A percentile compares a stretch with the other conserved stretches of the same genome.
Conservation (phyloP, 2,113 vertebrate genomes). For the Hucho hucho region DNA sequence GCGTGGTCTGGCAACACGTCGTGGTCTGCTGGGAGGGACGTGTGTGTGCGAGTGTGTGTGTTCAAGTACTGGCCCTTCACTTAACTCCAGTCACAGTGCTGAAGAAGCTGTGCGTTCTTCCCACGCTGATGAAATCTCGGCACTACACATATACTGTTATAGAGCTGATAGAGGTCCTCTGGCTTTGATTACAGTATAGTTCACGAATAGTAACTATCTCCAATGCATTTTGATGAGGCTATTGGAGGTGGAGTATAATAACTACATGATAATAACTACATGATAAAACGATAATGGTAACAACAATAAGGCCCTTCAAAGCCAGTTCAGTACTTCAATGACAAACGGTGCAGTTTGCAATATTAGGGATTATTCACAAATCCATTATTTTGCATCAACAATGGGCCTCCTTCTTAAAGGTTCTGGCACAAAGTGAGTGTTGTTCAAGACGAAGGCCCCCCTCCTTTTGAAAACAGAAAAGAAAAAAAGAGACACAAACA, state of each 20-base stretch:
- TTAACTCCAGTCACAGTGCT: slow-evolving; percentile 15
- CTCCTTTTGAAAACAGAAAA: neutral
- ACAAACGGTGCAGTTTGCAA: neutral
- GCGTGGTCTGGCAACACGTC: slow-evolving; percentile 36
- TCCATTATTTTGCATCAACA: too few relatives aligned
- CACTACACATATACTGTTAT: neutral
- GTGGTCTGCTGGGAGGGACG: neutral
- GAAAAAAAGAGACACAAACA: neutral
- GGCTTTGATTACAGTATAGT: slow-evolving; percentile 1
- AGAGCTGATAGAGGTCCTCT: neutral
- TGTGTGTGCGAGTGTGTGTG: neutral
- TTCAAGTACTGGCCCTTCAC: slow-evolving; percentile 17
- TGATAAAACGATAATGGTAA: neutral
- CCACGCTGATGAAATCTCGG: slow-evolving; percentile 7
- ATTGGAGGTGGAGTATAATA: neutral
- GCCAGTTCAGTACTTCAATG: neutral
- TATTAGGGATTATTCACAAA: too few relatives aligned
- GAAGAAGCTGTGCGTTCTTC: neutral
- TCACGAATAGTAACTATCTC: slow-evolving; percentile 11
- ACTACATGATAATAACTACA: neutral
- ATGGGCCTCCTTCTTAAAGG: neutral
- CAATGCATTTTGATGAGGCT: slow-evolving; percentile 9
- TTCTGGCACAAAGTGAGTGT: neutral
- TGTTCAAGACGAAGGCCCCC: neutral
- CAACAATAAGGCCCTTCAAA: neutral